These are phyloP conservation scores for Bubo bubo DNA, from an alignment of 2,113 vertebrate species.

Conservation along the genomic window DNA sequence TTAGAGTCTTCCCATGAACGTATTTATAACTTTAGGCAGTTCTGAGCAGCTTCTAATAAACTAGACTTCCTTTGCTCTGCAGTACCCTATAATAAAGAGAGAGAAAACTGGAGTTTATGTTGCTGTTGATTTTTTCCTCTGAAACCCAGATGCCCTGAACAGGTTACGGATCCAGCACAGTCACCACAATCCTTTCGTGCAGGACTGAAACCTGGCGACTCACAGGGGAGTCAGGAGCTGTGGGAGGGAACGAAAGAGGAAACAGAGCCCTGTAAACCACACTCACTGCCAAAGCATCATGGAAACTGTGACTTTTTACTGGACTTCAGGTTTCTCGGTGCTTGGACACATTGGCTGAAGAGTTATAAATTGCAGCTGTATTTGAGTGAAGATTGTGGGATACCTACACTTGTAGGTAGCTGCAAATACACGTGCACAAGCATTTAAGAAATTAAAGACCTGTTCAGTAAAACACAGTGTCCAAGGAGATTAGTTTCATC, in stretches of 20 bases:
- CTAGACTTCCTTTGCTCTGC: neutral
- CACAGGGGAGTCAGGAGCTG: neutral
- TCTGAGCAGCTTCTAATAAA: neutral
- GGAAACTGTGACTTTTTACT: neutral
- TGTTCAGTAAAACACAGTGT: neutral
- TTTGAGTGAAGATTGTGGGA: neutral
- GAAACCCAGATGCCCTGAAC: neutral
- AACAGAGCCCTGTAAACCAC: neutral
- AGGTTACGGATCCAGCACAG: neutral
- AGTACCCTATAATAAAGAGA: neutral
- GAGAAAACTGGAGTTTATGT: neutral
- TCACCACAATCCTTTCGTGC: neutral
- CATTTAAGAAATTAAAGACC: neutral
- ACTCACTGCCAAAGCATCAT: neutral
- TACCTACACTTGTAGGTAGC: neutral
- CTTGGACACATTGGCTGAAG: neutral
- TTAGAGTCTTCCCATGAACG: neutral
- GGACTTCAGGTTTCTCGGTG: neutral
- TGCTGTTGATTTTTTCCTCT: neutral
- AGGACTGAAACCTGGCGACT: neutral
- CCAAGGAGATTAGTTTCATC: neutral
- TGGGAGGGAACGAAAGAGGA: neutral
- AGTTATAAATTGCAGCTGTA: neutral
- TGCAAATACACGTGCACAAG: neutral
- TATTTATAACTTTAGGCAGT: neutral